A percentile compares a stretch with the other conserved stretches of the same genome.
Conservation (phyloP, 2,113 vertebrate species). For the Apodemus sylvaticus region DNA sequence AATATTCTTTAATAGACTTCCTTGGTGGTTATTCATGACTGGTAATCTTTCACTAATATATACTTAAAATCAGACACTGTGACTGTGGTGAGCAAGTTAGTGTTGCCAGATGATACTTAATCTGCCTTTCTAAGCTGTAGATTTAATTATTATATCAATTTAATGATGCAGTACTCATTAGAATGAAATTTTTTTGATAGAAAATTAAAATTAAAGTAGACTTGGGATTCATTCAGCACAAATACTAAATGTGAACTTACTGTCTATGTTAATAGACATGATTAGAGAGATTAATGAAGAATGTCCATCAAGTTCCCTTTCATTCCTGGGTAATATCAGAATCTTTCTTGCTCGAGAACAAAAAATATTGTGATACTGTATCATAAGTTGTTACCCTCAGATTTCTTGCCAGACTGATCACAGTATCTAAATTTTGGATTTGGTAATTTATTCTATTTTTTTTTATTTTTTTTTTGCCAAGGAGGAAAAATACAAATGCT, state of each 20-base stretch:
- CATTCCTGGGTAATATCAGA: conserved; percentile 1
- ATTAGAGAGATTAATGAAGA: conserved; percentile 38
- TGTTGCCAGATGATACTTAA: conserved; percentile 50
- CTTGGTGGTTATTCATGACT: background rate
- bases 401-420: background rate
- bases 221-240: conserved; percentile 29
- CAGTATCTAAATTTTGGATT: conserved; percentile 46
- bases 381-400: background rate
- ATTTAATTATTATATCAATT: conserved; percentile 62
- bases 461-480: background rate
- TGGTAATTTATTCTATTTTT: too few species aligned
- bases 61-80: background rate
- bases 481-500: conserved; percentile 36
- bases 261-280: background rate
- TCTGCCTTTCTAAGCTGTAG: conserved; percentile 56
- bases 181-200: conserved; percentile 46
- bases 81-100: conserved; percentile 47
- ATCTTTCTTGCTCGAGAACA: background rate
- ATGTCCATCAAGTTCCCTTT: background rate
- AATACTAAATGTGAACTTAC: conserved; percentile 8
- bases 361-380: background rate
- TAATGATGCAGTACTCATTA: conserved; percentile 60
- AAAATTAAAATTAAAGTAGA: conserved; percentile 66
- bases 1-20: conserved; percentile 46
- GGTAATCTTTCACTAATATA: background rate